Conservation (phyloP, 2,113 vertebrate genomes). For the Thamnaconus septentrionalis region DNA sequence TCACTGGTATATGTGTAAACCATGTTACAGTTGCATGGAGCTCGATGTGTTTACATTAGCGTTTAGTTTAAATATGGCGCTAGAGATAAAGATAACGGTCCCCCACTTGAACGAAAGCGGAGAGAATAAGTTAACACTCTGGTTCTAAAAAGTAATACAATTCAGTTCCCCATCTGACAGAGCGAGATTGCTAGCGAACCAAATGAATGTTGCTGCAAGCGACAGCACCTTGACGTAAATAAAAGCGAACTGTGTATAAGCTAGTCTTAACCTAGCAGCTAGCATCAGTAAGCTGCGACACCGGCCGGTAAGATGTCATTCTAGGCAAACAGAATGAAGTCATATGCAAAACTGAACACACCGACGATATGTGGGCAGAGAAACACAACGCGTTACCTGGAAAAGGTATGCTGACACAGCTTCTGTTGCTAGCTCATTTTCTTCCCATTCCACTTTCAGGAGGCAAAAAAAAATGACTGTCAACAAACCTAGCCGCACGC, state of each 20-base stretch:
- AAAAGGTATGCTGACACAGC: not conserved
- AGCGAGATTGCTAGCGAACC: too few relatives aligned
- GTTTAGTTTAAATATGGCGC: too few relatives aligned
- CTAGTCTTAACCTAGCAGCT: slow-evolving; percentile 12
- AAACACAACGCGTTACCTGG: slow-evolving; percentile 31
- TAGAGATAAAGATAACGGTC: too few relatives aligned
- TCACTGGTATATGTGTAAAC: too few relatives aligned
- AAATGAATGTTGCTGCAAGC: not conserved
- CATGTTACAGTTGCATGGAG: too few relatives aligned
- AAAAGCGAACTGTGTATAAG: not conserved
- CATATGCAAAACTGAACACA: not conserved
- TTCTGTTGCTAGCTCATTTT: not conserved
- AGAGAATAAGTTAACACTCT: too few relatives aligned
- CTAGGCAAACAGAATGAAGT: not conserved
- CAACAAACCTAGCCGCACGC: too few relatives aligned
- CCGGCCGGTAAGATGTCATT: not conserved
- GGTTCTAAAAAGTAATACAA: too few relatives aligned
- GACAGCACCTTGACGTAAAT: too few relatives aligned
- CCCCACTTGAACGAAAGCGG: too few relatives aligned
- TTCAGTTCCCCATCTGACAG: too few relatives aligned
- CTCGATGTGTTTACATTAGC: too few relatives aligned
- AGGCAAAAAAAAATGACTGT: slow-evolving; percentile 13
- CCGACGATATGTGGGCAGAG: not conserved
- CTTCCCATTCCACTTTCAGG: slow-evolving; percentile 9
- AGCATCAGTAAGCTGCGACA: slow-evolving; percentile 7